phyloP scores from a whole-genome alignment of 2,113 vertebrate species.

The Todiramphus chloris region DNA sequence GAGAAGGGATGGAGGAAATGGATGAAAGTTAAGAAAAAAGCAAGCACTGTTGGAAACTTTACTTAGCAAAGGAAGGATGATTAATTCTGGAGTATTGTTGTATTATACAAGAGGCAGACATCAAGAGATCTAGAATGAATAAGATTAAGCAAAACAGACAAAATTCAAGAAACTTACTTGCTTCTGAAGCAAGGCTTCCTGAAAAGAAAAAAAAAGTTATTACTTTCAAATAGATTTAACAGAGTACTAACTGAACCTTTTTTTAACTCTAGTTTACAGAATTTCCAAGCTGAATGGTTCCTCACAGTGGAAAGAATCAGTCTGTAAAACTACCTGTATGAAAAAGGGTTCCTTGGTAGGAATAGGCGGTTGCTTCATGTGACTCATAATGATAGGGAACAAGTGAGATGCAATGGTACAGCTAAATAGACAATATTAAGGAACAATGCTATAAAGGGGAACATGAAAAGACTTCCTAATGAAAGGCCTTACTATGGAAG shows the following conservation, averaged over 20 bases:
- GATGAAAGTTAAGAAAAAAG: not conserved
- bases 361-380: not conserved
- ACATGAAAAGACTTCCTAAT: not conserved
- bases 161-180: slow-evolving; percentile 72
- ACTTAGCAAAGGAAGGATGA: not conserved
- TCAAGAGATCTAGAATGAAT: not conserved
- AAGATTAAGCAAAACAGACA: not conserved
- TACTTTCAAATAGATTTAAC: slow-evolving; percentile 10
- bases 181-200: slow-evolving; percentile 78
- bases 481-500: not conserved
- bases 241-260: not conserved
- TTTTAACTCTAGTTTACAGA: not conserved
- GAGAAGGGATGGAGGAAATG: not conserved
- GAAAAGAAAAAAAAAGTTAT: slow-evolving; percentile 37
- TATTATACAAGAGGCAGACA: not conserved
- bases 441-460: not conserved
- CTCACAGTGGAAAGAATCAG: not conserved
- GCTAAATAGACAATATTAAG: not conserved
- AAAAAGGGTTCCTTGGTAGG: not conserved
- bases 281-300: not conserved
- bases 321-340: fast-evolving
- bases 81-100: not conserved
- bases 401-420: not conserved
- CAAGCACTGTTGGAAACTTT: not conserved
- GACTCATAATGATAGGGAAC: not conserved